Base-by-base conservation (phyloP, 2,113 vertebrate genomes). In the Pithys albifrons region DNA sequence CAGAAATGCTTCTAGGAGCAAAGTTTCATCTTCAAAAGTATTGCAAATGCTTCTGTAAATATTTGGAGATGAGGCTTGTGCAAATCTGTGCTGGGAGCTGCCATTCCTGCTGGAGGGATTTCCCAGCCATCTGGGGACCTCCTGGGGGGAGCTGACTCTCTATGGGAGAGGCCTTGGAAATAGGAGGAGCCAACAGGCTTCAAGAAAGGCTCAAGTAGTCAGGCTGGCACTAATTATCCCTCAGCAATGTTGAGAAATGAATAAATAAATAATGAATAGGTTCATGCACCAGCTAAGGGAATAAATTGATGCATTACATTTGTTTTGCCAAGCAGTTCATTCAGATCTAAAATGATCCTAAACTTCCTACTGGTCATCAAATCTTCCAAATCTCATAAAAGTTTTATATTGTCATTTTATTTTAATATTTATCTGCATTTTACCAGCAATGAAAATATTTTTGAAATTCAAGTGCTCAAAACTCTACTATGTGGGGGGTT, bases 271-370 rank as follows among this genome's bases (percentile, higher is more conserved):
- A 81, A 72, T 7, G 3, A 73, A 41, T 61, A 61, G 23, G 55
- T 51, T 62, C 2, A 24, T 28, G 19, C 72, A 35, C 20, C 10
- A 27, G 29, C 59, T 37, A 91, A 70, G 25, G 71, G 67, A 82
- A 74, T 48, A 61, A 54, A 83, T 1, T 22, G 37, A 65, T 64
- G 37, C 35, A 31, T n/a, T 39, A 43, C 41, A 37, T 82, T 89
- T 52, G 29, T 62, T 95, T 91, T 83, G 75, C 90, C 72, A 91
- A 96, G 88, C 58, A 82, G 82, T 67, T 95, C 55, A 88, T 88
- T 92, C 72, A 78, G 62, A 51, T 70, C 43, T 52, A 59, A 70
- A 84, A 58, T 64, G 27, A 91, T 66, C n/a, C 55, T 49, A 33
- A n/a, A 57, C 84, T 84, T 87, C 52, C 52, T 37, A 77, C 22